Percentiles rank a stretch among this genome's conserved stretches.
phyloP scores from a whole-genome alignment of 1,140 invertebrate genomes.

The Camponotus floridanus region DNA sequence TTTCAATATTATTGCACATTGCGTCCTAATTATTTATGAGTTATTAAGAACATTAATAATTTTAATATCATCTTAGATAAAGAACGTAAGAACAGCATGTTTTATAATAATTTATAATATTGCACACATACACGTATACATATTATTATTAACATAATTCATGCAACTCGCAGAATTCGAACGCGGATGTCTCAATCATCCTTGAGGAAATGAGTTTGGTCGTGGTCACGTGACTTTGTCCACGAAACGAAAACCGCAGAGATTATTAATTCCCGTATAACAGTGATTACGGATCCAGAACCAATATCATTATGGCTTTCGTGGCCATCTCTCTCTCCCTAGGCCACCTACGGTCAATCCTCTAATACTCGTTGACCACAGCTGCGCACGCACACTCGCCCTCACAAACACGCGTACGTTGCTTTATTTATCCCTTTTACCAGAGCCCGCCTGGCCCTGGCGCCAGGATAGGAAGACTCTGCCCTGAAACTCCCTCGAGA shows the following conservation, averaged over 20 bases:
- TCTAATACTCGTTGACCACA: constrained; percentile 65
- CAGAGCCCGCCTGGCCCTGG: constrained; percentile 51
- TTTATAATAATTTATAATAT: neutral
- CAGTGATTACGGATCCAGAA: constrained; percentile 81
- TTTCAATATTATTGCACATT: neutral
- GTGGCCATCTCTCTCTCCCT: constrained; percentile 51
- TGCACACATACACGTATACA: neutral
- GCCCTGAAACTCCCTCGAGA: constrained; percentile 58
- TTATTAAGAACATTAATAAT: neutral
- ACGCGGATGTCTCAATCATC: constrained; percentile 77
- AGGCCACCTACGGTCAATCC: constrained; percentile 60
- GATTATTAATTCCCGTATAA: constrained; percentile 84
- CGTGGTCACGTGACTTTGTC: constrained; percentile 72
- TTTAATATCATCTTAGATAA: neutral
- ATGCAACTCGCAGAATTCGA: constrained; percentile 19
- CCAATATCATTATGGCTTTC: constrained; percentile 80
- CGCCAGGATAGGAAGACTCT: constrained; percentile 56
- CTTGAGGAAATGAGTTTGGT: constrained; percentile 72
- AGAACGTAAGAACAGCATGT: neutral
- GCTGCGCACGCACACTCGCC: constrained; percentile 52
- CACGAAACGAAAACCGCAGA: constrained; percentile 79
- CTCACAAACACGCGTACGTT: constrained; percentile 54
- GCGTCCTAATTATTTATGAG: neutral
- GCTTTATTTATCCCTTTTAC: constrained; percentile 63
- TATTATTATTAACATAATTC: neutral